A percentile compares a stretch with the other conserved stretches of the same genome.
phyloP scores from a whole-genome alignment of 2,797 vertebrate genomes.

The Graptemys geographica region DNA sequence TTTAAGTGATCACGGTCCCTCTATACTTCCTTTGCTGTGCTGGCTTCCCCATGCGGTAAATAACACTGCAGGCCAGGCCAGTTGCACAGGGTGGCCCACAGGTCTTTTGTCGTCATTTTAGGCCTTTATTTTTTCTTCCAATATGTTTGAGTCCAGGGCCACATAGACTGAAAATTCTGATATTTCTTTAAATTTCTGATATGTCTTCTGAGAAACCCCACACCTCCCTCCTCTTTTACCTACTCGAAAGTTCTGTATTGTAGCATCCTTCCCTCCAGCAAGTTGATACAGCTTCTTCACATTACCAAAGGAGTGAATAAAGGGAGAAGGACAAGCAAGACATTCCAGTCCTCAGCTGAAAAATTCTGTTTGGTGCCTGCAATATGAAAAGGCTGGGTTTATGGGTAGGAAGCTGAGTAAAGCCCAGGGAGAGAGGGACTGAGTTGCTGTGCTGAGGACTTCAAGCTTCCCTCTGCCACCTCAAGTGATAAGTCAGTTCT shows the following conservation, averaged over 20 bases:
- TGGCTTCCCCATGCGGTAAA: conserved; percentile 19
- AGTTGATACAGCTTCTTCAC: rapidly evolving
- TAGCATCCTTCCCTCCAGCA: neutral
- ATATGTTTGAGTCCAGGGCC: rapidly evolving
- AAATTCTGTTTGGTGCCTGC: neutral
- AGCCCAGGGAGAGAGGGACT: neutral
- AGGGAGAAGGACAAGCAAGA: neutral
- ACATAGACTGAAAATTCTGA: neutral
- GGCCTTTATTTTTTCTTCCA: neutral
- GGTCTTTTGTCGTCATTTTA: neutral
- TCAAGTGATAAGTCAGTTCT: neutral
- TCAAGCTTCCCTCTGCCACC: neutral
- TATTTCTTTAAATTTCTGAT: neutral
- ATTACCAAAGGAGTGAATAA: neutral
- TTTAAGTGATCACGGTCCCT: neutral
- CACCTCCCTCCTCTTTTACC: neutral
- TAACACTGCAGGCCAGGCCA: neutral
- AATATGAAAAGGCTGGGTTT: neutral
- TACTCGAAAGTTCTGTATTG: rapidly evolving
- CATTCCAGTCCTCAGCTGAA: neutral
- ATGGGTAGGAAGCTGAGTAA: neutral
- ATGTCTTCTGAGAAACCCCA: rapidly evolving
- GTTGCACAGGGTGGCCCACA: neutral
- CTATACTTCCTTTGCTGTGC: neutral
- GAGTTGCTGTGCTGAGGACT: neutral